Conservation (phyloP, 2,113 vertebrate genomes). For the Willisornis vidua region DNA sequence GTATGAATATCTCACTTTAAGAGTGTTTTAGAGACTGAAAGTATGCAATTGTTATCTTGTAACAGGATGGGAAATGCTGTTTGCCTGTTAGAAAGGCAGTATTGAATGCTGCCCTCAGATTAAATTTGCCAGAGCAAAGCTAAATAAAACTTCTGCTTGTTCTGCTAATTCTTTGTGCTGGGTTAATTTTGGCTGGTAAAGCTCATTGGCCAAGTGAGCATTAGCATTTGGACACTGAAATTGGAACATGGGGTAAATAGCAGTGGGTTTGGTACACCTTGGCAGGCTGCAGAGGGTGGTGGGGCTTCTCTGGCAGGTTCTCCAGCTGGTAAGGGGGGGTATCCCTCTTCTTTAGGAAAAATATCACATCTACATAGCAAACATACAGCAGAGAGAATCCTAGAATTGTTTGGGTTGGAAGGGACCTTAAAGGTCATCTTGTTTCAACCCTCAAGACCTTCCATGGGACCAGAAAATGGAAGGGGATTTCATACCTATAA, state of each 20-base stretch:
- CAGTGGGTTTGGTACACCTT: background rate
- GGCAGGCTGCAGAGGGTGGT: background rate
- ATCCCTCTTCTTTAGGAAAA: background rate
- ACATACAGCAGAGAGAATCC: background rate
- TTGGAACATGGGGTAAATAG: accelerated
- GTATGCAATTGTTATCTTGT: background rate
- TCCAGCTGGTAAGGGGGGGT: accelerated
- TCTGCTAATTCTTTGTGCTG: background rate
- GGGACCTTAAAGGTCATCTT: background rate
- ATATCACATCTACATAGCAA: accelerated
- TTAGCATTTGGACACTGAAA: background rate
- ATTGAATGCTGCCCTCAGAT: background rate
- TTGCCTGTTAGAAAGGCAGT: background rate
- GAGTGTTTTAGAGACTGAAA: background rate
- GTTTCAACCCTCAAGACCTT: background rate
- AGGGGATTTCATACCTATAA: background rate
- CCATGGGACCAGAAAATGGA: background rate
- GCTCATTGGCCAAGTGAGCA: background rate
- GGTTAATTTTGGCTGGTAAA: background rate
- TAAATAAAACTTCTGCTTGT: background rate
- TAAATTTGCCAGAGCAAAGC: background rate
- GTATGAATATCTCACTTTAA: background rate
- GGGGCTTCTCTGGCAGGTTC: background rate
- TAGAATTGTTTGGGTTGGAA: background rate
- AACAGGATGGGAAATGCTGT: background rate